These are phyloP conservation scores for Accipiter cooperii DNA, from an alignment of 2,113 vertebrate species.

Conservation along the genomic window DNA sequence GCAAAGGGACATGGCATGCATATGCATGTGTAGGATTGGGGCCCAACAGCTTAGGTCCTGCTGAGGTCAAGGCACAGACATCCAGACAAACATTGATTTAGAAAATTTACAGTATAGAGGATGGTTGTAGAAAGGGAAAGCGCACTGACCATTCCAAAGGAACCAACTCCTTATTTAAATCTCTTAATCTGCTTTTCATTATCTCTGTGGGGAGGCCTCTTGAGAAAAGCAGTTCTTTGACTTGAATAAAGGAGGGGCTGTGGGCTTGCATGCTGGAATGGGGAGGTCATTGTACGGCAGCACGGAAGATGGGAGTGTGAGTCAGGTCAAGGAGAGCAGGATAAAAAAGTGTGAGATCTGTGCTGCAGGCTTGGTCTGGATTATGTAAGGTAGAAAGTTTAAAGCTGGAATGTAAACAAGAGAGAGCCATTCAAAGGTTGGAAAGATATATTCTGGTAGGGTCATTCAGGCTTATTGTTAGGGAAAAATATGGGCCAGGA, in stretches of 20 bases:
- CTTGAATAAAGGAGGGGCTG: slow-evolving; percentile 59
- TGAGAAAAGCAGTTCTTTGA: slow-evolving; percentile 63
- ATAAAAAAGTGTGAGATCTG: slow-evolving; percentile 46
- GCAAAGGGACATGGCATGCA: background rate
- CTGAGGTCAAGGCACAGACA: slow-evolving; percentile 35
- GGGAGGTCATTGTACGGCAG: slow-evolving; percentile 36
- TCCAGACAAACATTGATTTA: slow-evolving; percentile 28
- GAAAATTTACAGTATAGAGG: slow-evolving; percentile 57
- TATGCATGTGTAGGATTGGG: slow-evolving; percentile 3
- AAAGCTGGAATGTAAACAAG: slow-evolving; percentile 22
- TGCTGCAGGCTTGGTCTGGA: slow-evolving; percentile 1
- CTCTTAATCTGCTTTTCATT: slow-evolving; percentile 69
- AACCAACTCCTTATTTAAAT: slow-evolving; percentile 51
- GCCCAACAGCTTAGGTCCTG: slow-evolving; percentile 8
- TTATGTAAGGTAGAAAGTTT: slow-evolving; percentile 13
- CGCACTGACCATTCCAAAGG: slow-evolving; percentile 39
- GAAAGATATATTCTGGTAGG: background rate
- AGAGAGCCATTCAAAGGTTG: background rate
- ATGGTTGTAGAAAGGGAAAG: slow-evolving; percentile 54
- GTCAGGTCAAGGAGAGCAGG: slow-evolving; percentile 43
- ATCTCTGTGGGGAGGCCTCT: slow-evolving; percentile 63
- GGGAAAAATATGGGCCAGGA: background rate
- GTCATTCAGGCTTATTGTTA: background rate
- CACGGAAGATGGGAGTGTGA: background rate
- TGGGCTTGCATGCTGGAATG: slow-evolving; percentile 23